These are phyloP conservation scores for Chorisops tibialis DNA, from an alignment of 2,888 invertebrate species.

Conservation along the genomic window DNA sequence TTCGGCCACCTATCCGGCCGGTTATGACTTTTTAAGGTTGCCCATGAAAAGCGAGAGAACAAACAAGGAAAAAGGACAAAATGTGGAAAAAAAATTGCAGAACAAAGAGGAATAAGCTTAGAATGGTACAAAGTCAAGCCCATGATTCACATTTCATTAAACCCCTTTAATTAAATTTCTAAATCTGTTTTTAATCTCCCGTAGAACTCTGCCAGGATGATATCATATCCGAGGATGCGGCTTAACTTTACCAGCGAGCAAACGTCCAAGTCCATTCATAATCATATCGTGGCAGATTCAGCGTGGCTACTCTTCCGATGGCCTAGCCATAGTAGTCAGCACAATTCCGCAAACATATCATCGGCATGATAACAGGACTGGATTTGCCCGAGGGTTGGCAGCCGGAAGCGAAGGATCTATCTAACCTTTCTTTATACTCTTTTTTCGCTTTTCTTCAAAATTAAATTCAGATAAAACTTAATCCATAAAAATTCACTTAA, in stretches of 20 bases:
- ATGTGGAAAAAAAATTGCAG: no score
- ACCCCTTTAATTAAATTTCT: constrained; percentile 34
- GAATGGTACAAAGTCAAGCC: no score
- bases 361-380: constrained; percentile 13
- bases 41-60: no score
- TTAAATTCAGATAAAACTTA: constrained; percentile 34
- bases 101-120: no score
- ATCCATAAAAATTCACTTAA: constrained; percentile 34
- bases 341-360: constrained; percentile 17
- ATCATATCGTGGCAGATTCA: constrained; percentile 5
- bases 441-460: constrained; percentile 14
- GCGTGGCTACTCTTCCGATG: background rate
- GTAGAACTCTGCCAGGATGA: constrained; percentile 3
- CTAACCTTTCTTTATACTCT: background rate
- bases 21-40: no score
- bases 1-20: no score
- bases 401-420: background rate
- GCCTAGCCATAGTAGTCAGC: constrained; percentile 15
- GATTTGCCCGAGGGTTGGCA: constrained; percentile 11
- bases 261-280: constrained; percentile 11
- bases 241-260: background rate
- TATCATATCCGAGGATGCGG: background rate
- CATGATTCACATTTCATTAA: constrained; percentile 28
- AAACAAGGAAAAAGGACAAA: no score
- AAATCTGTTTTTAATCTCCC: constrained; percentile 33